Evolutionary conservation across 2,888 invertebrate genomes (phyloP).

Genomic region (Ctena decussata): DNA sequence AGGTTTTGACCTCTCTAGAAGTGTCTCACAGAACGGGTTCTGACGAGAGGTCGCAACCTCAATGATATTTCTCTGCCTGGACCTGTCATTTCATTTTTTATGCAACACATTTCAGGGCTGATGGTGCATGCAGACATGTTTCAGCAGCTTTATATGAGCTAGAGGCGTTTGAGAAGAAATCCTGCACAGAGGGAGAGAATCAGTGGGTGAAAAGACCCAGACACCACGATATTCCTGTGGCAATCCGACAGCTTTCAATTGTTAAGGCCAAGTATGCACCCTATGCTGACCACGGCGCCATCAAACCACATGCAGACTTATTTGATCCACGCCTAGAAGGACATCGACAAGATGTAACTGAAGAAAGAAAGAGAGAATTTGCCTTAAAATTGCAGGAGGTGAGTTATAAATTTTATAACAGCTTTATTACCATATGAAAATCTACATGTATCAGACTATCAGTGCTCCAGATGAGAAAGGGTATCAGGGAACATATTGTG

Average conservation of each 20-base stretch:
- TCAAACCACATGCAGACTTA: not conserved
- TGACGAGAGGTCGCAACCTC: too few relatives aligned
- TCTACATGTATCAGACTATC: too few relatives aligned
- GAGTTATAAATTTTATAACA: too few relatives aligned
- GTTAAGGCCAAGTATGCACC: constrained; percentile 1
- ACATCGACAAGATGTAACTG: not conserved
- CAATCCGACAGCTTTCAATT: constrained; percentile 7
- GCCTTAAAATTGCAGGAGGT: not conserved
- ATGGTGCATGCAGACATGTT: constrained; percentile 37
- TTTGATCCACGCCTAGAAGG: not conserved
- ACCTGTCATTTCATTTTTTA: too few relatives aligned
- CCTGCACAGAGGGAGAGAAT: constrained; percentile 34
- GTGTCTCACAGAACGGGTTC: too few relatives aligned
- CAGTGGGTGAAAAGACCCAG: constrained; percentile 27
- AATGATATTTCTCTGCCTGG: too few relatives aligned
- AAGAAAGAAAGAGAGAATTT: too few relatives aligned
- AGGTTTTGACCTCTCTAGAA: too few relatives aligned
- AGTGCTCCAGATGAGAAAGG: too few relatives aligned
- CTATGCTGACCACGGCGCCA: not conserved
- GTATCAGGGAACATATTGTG: too few relatives aligned
- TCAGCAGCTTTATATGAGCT: constrained; percentile 31
- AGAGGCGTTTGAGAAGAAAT: constrained; percentile 30
- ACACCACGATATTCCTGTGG: constrained; percentile 13
- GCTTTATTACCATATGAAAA: too few relatives aligned
- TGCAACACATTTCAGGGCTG: constrained; percentile 26